Conservation (phyloP, 2,113 vertebrate genomes). For the Mesoclemmys tuberculata region DNA sequence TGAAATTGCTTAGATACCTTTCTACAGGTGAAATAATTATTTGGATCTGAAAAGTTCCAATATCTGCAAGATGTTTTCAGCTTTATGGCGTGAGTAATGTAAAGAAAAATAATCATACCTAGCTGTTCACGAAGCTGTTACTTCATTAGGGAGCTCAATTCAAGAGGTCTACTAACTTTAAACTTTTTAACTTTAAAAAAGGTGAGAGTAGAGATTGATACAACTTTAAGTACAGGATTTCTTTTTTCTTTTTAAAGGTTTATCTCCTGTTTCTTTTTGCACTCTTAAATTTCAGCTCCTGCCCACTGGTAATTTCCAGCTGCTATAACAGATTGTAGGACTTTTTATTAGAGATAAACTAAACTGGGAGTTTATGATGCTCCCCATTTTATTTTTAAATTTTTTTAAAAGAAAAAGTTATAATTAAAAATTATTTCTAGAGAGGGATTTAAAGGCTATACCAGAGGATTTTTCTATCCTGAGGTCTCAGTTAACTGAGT, state of each 20-base stretch:
- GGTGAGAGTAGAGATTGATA: conserved; percentile 4
- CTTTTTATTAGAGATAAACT: conserved; percentile 1
- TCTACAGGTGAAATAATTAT: conserved; percentile 67
- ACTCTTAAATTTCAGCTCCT: not conserved
- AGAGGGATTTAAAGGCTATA: not conserved
- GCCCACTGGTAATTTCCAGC: not conserved
- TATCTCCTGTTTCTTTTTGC: conserved; percentile 11
- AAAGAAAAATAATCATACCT: conserved; percentile 58
- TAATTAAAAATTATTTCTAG: conserved; percentile 21
- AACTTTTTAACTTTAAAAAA: conserved; percentile 9
- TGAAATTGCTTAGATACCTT: conserved; percentile 67
- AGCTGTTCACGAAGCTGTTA: conserved; percentile 42
- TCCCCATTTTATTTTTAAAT: not conserved
- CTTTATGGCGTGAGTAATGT: conserved; percentile 61
- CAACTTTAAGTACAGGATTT: conserved; percentile 16
- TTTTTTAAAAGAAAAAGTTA: not conserved
- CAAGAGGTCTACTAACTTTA: not conserved
- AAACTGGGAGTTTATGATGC: not conserved
- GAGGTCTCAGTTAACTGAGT: not conserved
- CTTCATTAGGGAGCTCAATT: conserved; percentile 35
- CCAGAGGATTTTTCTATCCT: not conserved
- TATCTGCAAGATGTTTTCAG: conserved; percentile 65
- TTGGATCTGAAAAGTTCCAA: conserved; percentile 48
- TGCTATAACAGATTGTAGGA: not conserved
- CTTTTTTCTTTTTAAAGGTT: conserved; percentile 19